These are phyloP conservation scores for Amaurobius ferox DNA, from an alignment of 2,888 invertebrate species.

Conservation along the genomic window DNA sequence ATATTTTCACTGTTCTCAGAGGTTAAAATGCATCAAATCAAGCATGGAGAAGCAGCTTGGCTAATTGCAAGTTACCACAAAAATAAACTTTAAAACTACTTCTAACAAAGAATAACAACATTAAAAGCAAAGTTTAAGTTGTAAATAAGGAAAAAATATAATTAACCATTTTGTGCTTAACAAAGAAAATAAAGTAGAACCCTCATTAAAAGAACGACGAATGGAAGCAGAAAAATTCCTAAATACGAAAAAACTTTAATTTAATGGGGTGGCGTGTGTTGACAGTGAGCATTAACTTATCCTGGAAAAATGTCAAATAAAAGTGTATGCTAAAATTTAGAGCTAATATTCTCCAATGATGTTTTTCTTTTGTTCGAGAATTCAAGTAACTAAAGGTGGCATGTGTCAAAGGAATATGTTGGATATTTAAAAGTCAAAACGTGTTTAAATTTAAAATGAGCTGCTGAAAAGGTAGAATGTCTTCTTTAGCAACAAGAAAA, in stretches of 20 bases:
- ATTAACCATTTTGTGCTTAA: background rate
- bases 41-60: background rate
- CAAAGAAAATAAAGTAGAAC: background rate
- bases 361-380: too few relatives aligned
- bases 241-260: background rate
- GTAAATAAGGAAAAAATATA: background rate
- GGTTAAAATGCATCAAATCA: conserved; percentile 4
- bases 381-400: too few relatives aligned
- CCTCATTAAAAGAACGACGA: background rate
- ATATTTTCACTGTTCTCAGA: background rate
- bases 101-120: background rate
- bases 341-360: too few relatives aligned
- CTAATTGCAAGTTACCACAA: background rate
- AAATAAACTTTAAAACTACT: background rate
- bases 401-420: too few relatives aligned
- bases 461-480: too few relatives aligned
- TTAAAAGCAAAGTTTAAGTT: background rate
- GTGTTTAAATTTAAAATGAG: too few relatives aligned
- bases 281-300: background rate
- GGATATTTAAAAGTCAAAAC: too few relatives aligned
- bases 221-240: background rate
- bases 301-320: background rate
- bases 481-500: too few relatives aligned
- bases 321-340: background rate
- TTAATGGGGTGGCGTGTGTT: background rate